phyloP scores from a whole-genome alignment of 35 echinoderm and acorn worm species.

The Heliocidaris erythrogramma region DNA sequence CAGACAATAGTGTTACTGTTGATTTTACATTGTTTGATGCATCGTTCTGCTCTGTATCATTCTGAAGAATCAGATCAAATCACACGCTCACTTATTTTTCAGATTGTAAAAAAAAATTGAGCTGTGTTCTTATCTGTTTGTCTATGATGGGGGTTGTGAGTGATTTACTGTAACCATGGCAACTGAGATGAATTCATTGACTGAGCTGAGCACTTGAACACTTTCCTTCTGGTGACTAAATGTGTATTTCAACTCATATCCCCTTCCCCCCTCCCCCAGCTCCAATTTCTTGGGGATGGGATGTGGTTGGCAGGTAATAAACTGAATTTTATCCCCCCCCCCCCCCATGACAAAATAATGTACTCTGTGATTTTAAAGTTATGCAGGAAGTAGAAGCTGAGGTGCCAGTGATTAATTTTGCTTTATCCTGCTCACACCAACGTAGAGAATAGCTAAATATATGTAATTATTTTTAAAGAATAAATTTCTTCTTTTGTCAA shows the following conservation, averaged over 20 bases:
- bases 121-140: not conserved
- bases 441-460: not conserved
- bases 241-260: too few species aligned
- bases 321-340: too few species aligned
- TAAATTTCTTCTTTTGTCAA: not conserved
- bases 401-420: not conserved
- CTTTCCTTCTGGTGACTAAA: not conserved
- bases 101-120: not conserved
- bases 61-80: not conserved
- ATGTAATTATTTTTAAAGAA: not conserved
- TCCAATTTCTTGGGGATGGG: not conserved
- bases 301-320: not conserved
- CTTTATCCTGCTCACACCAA: not conserved
- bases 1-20: not conserved
- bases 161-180: not conserved
- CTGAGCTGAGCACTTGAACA: not conserved
- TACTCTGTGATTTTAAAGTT: too few species aligned
- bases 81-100: not conserved
- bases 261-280: too few species aligned
- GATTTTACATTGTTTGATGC: not conserved
- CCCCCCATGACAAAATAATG: too few species aligned
- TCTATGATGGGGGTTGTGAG: not conserved
- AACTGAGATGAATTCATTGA: not conserved
- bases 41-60: not conserved
- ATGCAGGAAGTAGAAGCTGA: not conserved